Evolutionary conservation across 2,113 vertebrate species (phyloP).

Genomic region (Notechis scutatus): DNA sequence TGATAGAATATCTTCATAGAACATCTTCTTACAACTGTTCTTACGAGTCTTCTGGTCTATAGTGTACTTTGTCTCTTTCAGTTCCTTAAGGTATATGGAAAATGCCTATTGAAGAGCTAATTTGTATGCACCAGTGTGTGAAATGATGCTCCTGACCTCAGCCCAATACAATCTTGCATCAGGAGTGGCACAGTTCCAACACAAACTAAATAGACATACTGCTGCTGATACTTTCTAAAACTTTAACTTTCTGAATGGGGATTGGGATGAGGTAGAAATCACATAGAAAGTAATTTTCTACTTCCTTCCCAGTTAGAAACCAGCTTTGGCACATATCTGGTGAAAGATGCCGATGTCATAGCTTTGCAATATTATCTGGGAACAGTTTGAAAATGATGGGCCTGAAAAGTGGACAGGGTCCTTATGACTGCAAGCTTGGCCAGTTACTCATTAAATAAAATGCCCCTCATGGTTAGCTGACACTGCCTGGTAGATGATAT

Average conservation of each 20-base stretch:
- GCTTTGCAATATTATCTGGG: background rate
- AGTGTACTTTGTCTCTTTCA: background rate
- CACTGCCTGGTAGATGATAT: background rate
- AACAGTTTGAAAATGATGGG: background rate
- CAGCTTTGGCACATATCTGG: background rate
- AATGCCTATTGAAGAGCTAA: background rate
- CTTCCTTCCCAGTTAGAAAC: background rate
- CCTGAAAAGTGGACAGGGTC: background rate
- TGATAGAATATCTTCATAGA: background rate
- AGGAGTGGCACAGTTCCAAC: background rate
- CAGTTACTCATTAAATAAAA: background rate
- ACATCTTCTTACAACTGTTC: background rate
- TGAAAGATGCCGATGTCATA: background rate
- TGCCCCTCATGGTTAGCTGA: background rate
- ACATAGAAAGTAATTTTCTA: background rate
- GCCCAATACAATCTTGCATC: background rate
- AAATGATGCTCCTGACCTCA: background rate
- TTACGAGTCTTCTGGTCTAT: background rate
- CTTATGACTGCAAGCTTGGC: background rate
- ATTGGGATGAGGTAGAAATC: background rate
- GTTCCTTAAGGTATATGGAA: background rate
- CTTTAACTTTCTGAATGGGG: background rate
- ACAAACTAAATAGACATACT: background rate
- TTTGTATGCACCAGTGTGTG: background rate
- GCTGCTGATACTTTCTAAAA: background rate